Percentiles rank a stretch among this genome's conserved stretches.
Conservation (phyloP, 1,140 invertebrate genomes). For the Coelopa frigida region DNA sequence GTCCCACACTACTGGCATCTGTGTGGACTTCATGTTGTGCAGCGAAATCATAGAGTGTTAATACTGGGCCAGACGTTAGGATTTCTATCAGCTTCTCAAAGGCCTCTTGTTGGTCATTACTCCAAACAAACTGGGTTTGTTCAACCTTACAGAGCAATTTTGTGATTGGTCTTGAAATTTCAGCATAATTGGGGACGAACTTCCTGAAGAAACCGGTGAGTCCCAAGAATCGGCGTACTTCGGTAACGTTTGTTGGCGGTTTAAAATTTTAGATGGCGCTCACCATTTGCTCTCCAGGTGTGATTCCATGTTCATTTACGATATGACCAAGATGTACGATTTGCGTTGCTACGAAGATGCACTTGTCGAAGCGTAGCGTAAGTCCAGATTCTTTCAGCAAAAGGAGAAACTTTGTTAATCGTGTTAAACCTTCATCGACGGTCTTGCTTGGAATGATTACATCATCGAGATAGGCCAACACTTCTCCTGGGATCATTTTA, state of each 20-base stretch:
- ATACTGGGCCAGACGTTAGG: conserved; percentile 14
- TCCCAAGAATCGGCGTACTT: conserved; percentile 4
- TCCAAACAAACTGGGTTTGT: conserved; percentile 1
- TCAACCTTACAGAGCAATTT: conserved; percentile 9
- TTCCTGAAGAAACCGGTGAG: conserved; percentile 33
- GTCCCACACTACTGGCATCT: conserved; percentile 18
- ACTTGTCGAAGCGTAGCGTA: conserved; percentile 6
- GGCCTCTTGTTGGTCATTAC: background rate
- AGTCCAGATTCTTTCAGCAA: conserved; percentile 1
- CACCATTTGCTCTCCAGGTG: background rate
- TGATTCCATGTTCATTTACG: conserved; percentile 5
- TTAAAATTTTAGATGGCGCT: conserved; percentile 1
- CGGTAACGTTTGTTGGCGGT: background rate
- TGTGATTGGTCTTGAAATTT: conserved; percentile 30
- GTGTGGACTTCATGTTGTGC: conserved; percentile 20
- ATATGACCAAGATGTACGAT: conserved; percentile 5
- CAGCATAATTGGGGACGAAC: conserved; percentile 41
- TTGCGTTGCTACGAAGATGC: conserved; percentile 4
- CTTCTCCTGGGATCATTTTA: conserved; percentile 4
- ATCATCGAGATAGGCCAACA: conserved; percentile 24
- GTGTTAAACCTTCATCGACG: conserved; percentile 16
- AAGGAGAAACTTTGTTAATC: conserved; percentile 8
- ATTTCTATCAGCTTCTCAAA: conserved; percentile 14
- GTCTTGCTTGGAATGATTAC: conserved; percentile 18
- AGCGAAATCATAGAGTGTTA: conserved; percentile 14